Evolutionary conservation across 2,113 vertebrate species (phyloP).

Genomic region (Gallinago jamesoni): DNA sequence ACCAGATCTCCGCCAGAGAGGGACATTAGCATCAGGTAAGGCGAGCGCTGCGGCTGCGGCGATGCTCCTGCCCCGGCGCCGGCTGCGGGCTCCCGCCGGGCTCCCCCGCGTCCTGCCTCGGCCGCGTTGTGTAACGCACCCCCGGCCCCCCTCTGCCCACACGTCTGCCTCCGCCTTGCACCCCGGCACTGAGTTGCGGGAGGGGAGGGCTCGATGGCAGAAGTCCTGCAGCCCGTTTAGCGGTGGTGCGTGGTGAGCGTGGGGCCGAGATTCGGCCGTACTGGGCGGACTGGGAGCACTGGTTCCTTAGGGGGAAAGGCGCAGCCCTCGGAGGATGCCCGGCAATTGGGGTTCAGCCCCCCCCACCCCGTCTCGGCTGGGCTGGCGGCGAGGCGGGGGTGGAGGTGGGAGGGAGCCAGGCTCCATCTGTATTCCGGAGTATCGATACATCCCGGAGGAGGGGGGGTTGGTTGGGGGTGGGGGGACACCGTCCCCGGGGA

Average conservation of each 20-base stretch:
- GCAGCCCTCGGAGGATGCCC: not conserved
- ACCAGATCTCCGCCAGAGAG: conserved; percentile 67
- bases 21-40: conserved; percentile 81
- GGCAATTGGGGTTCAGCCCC: not conserved
- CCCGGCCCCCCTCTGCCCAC: not conserved
- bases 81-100: not conserved
- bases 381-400: not conserved
- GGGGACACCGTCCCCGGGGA: conserved; percentile 43
- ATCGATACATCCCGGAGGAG: not conserved
- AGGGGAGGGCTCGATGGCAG: not conserved
- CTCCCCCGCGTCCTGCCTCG: not conserved
- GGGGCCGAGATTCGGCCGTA: not conserved
- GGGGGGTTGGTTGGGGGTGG: not conserved
- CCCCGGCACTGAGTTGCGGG: not conserved
- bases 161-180: not conserved
- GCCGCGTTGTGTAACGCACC: conserved; percentile 37
- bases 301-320: not conserved
- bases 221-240: not conserved
- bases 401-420: not conserved
- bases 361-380: not conserved
- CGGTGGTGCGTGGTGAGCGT: not conserved
- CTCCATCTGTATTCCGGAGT: conserved; percentile 25
- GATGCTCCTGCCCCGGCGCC: not conserved
- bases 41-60: conserved; percentile 38
- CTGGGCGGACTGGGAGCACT: not conserved